Evolutionary conservation across 2,888 invertebrate genomes (phyloP), one percentile per base, ranked within the genome.

Genomic region (Fragum sueziense): DNA sequence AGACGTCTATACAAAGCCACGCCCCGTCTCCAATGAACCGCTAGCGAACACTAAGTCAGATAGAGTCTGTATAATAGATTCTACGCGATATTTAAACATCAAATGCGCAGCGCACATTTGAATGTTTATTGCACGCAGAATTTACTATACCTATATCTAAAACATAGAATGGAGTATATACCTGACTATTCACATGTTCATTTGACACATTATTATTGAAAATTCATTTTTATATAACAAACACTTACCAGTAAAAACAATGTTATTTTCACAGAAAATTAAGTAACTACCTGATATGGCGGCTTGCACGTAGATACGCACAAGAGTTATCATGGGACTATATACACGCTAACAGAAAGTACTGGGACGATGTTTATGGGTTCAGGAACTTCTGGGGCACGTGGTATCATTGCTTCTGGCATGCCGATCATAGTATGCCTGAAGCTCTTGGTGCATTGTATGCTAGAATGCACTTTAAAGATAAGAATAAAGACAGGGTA

Each of bases 231-330:
- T n/a, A n/a, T n/a, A n/a, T n/a, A 41, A 41, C 9, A 31, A 11
- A 41, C 41, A 11, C 41, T 41, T 41, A 41, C 41, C 41, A 41
- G 17, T 41, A 41, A 11, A 41, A 11, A 41, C 17, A 17, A n/a
- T 41, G 41, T n/a, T 14, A 22, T 74, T 31, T 34, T 88, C 90
- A 37, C 87, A 94, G 94, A 75, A 94, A 94, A 17, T 89, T 95
- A 85, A 95, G 95, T 90, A 94, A 95, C 88, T 95, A 95, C 89
- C 88, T 95, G 78, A 94, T 95, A 84, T 95, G 95, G 95, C 94
- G 94, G 33, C 90, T 95, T 54, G 94, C 94, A 2, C 91, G 93
- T 33, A 92, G 93, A 61, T 95, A 95, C 89, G 90, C 95, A 22
- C 94, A 95, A 2, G 95, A 95, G 85, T 91, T 95, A 75, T 94